These are phyloP conservation scores for Linnaemya tessellans DNA, from an alignment of 2,888 invertebrate species.

Conservation along the genomic window DNA sequence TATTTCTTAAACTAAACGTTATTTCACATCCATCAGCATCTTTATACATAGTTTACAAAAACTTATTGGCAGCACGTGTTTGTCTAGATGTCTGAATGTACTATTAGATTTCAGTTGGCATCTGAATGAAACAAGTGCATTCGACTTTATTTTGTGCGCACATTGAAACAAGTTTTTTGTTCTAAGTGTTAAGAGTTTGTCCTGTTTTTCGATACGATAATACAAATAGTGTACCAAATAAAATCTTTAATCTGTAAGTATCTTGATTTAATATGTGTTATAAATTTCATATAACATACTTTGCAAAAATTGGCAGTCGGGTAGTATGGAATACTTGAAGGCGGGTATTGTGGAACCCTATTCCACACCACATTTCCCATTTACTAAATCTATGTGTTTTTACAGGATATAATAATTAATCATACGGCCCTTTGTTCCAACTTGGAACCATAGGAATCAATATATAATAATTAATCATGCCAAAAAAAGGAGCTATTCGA, in stretches of 20 bases:
- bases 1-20: neutral
- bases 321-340: too few species aligned
- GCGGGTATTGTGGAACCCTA: too few species aligned
- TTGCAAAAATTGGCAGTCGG: neutral
- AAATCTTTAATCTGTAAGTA: neutral
- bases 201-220: neutral
- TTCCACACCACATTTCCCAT: too few species aligned
- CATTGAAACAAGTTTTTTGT: neutral
- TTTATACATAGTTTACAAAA: neutral
- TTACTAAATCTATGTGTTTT: too few species aligned
- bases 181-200: neutral
- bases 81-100: too few species aligned
- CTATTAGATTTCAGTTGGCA: neutral
- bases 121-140: neutral
- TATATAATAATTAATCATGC: too few species aligned
- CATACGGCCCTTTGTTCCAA: too few species aligned
- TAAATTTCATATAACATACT: neutral
- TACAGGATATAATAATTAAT: too few species aligned
- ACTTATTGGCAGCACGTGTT: conserved; percentile 1
- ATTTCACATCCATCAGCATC: neutral
- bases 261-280: neutral
- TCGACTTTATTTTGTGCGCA: neutral
- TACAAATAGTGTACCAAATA: conserved; percentile 3
- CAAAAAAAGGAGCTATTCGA: too few species aligned
- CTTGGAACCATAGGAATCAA: too few species aligned